Conservation (phyloP, 2,113 vertebrate genomes). For the Pimephales promelas region DNA sequence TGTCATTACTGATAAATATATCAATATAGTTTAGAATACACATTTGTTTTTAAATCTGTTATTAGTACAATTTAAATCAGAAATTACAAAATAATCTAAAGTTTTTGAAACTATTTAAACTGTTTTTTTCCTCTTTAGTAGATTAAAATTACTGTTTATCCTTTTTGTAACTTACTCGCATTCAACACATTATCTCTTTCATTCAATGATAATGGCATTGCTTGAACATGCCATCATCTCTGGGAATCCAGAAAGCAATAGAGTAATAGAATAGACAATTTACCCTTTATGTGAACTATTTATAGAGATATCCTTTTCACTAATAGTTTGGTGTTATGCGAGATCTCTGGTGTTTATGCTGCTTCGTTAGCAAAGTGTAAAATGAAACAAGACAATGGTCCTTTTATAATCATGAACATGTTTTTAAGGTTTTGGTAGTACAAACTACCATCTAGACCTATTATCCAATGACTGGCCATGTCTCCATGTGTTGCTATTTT, state of each 20-base stretch:
- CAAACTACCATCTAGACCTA: slow-evolving; percentile 52
- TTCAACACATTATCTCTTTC: neutral
- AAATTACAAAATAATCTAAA: neutral
- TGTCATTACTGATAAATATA: neutral
- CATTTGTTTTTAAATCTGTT: neutral
- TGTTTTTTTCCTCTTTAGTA: neutral
- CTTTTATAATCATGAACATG: slow-evolving; percentile 23
- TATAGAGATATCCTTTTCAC: neutral
- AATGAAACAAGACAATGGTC: slow-evolving; percentile 52
- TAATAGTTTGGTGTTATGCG: neutral
- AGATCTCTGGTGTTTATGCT: slow-evolving; percentile 51
- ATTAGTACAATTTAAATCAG: neutral
- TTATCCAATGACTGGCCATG: slow-evolving; percentile 22
- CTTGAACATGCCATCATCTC: neutral
- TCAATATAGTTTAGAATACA: neutral
- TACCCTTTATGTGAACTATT: neutral
- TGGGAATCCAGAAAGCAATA: neutral
- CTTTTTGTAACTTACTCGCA: slow-evolving; percentile 53
- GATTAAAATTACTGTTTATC: neutral
- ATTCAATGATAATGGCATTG: slow-evolving; percentile 20
- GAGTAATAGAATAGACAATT: neutral
- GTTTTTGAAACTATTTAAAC: neutral
- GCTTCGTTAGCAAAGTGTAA: slow-evolving; percentile 11
- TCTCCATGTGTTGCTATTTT: neutral
- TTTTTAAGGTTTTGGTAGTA: slow-evolving; percentile 47